Evolutionary conservation across 1,140 invertebrate genomes (phyloP).

Genomic region (Rhagoletis pomonella): DNA sequence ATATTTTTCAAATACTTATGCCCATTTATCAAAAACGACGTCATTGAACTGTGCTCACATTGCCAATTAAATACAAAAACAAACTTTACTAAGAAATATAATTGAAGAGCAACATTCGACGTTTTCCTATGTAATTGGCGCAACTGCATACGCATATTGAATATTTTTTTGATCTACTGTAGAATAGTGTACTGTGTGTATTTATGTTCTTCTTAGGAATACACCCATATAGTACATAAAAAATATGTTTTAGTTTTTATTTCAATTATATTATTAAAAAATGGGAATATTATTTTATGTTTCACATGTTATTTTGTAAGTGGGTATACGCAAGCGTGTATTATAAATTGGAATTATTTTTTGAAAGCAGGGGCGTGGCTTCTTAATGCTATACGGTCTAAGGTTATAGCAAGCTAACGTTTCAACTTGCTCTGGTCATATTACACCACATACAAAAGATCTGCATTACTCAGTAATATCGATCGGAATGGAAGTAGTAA

Average conservation of each 20-base stretch:
- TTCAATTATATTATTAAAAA: constrained; percentile 16
- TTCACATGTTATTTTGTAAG: background rate
- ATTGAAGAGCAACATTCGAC: background rate
- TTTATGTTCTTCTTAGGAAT: too few species aligned
- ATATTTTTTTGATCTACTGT: too few species aligned
- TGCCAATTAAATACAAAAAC: constrained; percentile 2
- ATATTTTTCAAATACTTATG: background rate
- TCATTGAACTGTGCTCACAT: background rate
- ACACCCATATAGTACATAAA: too few species aligned
- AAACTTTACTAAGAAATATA: constrained; percentile 27
- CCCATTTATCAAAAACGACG: background rate
- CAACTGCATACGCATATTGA: too few species aligned
- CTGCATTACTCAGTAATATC: constrained; percentile 72
- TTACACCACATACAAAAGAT: background rate
- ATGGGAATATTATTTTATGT: background rate
- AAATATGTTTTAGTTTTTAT: background rate
- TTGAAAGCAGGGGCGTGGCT: constrained; percentile 23
- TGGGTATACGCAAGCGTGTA: background rate
- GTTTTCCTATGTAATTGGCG: too few species aligned
- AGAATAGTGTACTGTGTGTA: too few species aligned
- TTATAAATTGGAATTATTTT: constrained; percentile 7
- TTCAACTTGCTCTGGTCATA: background rate
- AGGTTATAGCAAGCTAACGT: background rate
- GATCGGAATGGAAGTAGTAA: constrained; percentile 69
- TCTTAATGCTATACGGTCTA: background rate